A percentile compares a stretch with the other conserved stretches of the same genome.
phyloP scores from a whole-genome alignment of 2,888 invertebrate species.

The Melieria crassipennis region DNA sequence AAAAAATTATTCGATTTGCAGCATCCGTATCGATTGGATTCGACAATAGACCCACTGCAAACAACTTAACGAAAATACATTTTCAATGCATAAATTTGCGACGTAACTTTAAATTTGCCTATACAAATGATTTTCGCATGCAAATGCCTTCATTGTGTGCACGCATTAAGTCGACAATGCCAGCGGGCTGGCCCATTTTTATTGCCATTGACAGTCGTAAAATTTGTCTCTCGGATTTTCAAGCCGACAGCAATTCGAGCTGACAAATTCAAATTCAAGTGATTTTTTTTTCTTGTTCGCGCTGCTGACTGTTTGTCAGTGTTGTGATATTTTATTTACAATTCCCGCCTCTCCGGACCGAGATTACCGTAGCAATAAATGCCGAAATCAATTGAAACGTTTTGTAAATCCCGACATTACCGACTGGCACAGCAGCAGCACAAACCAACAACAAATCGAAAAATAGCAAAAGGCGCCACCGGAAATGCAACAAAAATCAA shows the following conservation, averaged over 20 bases:
- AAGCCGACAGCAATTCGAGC: neutral
- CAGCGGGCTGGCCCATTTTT: neutral
- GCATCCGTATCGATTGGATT: too few species aligned
- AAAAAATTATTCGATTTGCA: too few species aligned
- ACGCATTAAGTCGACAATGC: too few species aligned
- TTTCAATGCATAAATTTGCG: too few species aligned
- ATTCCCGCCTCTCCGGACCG: conserved; percentile 43
- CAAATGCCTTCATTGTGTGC: too few species aligned
- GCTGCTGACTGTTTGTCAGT: neutral
- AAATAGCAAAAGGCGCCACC: too few species aligned
- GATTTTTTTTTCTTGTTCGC: neutral
- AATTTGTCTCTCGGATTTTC: conserved; percentile 33
- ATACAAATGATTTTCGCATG: too few species aligned
- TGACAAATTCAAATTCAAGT: conserved; percentile 9
- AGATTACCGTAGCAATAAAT: conserved; percentile 56
- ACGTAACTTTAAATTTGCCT: too few species aligned
- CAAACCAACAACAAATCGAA: too few species aligned
- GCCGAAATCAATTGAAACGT: conserved; percentile 58
- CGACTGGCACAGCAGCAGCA: neutral
- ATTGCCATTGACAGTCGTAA: conserved; percentile 20
- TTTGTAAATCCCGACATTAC: conserved; percentile 48
- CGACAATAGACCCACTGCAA: too few species aligned
- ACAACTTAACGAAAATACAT: too few species aligned
- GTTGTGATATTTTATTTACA: conserved; percentile 20
- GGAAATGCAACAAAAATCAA: too few species aligned